phyloP scores from a whole-genome alignment of 2,888 invertebrate genomes.

The Auanema sp. region DNA sequence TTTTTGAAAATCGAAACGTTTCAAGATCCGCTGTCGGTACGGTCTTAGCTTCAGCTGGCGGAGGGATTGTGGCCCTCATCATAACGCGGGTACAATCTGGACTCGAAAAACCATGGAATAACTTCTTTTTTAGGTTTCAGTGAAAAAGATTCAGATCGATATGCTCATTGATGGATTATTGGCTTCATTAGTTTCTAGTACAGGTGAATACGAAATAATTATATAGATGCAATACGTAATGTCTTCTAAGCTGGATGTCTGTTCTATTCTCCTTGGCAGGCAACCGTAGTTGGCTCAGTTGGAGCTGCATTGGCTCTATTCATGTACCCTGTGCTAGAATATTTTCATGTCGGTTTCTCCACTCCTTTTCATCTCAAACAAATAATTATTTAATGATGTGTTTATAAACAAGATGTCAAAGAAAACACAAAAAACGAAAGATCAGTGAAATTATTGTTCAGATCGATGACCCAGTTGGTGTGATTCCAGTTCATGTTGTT shows the following conservation, averaged over 20 bases:
- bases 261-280: slow-evolving; percentile 53
- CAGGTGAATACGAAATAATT: slow-evolving; percentile 25
- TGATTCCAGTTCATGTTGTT: slow-evolving; percentile 58
- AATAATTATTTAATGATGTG: background rate
- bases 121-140: slow-evolving; percentile 5
- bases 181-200: slow-evolving; percentile 56
- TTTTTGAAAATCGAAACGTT: slow-evolving; percentile 2
- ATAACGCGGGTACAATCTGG: slow-evolving; percentile 20
- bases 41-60: slow-evolving; percentile 41
- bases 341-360: slow-evolving; percentile 31
- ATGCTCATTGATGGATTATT: slow-evolving; percentile 59
- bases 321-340: slow-evolving; percentile 51
- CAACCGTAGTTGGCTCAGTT: slow-evolving; percentile 52
- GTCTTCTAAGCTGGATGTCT: slow-evolving; percentile 42
- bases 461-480: slow-evolving; percentile 60
- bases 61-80: slow-evolving; percentile 23
- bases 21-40: slow-evolving; percentile 53
- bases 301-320: slow-evolving; percentile 52
- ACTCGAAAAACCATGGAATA: too few relatives aligned
- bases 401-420: background rate
- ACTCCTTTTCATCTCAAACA: background rate
- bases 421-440: background rate
- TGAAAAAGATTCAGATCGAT: slow-evolving; percentile 53
- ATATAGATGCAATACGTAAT: background rate
- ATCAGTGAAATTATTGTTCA: slow-evolving; percentile 11